phyloP scores from a whole-genome alignment of 2,797 vertebrate genomes.

The Gymnothorax javanicus region DNA sequence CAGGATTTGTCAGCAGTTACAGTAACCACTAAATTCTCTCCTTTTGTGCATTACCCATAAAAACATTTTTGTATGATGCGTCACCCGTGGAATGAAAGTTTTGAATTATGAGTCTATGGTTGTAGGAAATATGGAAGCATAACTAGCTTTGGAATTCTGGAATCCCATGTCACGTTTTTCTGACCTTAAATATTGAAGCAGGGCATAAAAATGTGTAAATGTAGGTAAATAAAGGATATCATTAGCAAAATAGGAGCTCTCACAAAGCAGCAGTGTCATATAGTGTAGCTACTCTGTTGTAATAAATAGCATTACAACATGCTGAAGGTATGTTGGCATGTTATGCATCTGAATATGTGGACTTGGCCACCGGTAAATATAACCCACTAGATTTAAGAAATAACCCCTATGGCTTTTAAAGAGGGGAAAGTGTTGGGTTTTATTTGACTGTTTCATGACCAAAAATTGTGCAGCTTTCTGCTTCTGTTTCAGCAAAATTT shows the following conservation, averaged over 20 bases:
- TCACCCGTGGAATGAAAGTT: background rate
- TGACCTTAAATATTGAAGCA: background rate
- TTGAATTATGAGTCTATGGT: background rate
- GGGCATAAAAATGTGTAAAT: background rate
- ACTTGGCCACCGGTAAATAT: background rate
- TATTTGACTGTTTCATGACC: background rate
- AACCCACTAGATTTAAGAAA: background rate
- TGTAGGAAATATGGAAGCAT: background rate
- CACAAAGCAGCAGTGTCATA: background rate
- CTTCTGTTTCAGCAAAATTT: background rate
- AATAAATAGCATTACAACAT: background rate
- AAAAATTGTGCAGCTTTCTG: background rate
- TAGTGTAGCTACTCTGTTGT: background rate
- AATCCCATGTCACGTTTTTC: background rate
- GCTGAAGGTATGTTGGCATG: background rate
- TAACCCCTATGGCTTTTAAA: background rate
- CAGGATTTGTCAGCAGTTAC: background rate
- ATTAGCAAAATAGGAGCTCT: background rate
- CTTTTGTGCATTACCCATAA: background rate
- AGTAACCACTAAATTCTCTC: constrained; percentile 3
- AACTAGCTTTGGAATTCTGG: background rate
- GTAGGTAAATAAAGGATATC: background rate
- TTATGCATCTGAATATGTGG: background rate
- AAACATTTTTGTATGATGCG: background rate
- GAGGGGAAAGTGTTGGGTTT: background rate